phyloP scores from a whole-genome alignment of 2,888 invertebrate genomes.

The Eupelmus urozonus region DNA sequence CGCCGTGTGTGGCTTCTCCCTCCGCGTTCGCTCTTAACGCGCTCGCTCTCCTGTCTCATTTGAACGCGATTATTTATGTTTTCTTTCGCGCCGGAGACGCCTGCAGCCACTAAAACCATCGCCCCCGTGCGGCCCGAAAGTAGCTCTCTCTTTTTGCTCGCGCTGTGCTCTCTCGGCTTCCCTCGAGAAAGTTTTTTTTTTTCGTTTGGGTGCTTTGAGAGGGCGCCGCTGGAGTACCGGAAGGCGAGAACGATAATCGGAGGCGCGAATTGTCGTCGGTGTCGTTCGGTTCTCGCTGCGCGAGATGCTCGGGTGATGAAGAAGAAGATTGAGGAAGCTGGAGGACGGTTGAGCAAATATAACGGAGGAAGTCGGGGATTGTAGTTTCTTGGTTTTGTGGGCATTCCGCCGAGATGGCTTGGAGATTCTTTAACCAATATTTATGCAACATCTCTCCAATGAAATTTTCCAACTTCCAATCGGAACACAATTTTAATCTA shows the following conservation, averaged over 20 bases:
- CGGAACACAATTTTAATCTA: too few species aligned
- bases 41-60: constrained; percentile 72
- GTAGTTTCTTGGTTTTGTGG: too few species aligned
- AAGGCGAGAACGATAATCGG: constrained; percentile 55
- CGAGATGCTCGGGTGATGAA: too few species aligned
- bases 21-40: constrained; percentile 22
- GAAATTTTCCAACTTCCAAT: not conserved
- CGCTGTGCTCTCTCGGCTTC: constrained; percentile 31
- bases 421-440: too few species aligned
- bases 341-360: constrained; percentile 2
- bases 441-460: too few species aligned
- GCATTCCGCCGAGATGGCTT: too few species aligned
- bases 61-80: constrained; percentile 77
- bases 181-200: constrained; percentile 31
- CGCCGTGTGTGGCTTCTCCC: constrained; percentile 70
- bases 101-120: constrained; percentile 75
- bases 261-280: constrained; percentile 50
- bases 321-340: constrained; percentile 11
- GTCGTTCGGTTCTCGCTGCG: constrained; percentile 18
- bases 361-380: constrained; percentile 1
- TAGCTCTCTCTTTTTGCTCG: constrained; percentile 22
- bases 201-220: constrained; percentile 36
- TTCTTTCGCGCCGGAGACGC: constrained; percentile 72
- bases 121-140: not conserved
- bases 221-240: constrained; percentile 52